These are phyloP conservation scores for Bradypodion pumilum DNA, from an alignment of 2,797 vertebrate genomes.

Conservation along the genomic window DNA sequence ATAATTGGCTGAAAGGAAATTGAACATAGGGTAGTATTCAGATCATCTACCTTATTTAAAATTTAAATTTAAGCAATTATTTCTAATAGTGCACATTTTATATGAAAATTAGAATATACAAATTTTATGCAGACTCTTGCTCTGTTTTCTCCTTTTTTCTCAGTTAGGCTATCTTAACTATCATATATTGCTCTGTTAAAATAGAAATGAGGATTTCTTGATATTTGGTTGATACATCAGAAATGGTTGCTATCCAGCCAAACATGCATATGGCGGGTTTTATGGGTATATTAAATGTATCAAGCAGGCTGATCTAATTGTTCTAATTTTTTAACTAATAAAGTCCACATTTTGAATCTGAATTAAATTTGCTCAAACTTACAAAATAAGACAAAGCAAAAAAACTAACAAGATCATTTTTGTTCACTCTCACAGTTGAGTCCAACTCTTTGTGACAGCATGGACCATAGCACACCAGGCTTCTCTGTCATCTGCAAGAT, in stretches of 20 bases:
- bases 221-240: background rate
- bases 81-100: background rate
- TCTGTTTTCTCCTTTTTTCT: background rate
- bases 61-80: no score
- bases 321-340: background rate
- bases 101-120: background rate
- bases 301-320: background rate
- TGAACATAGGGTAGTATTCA: no score
- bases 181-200: background rate
- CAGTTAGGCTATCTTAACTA: background rate
- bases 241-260: background rate
- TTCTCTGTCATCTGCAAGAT: no score
- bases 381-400: no score
- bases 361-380: background rate
- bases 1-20: no score
- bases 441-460: no score
- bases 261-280: background rate
- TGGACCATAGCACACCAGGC: no score
- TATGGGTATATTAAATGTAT: no score
- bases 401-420: no score
- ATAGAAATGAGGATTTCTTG: background rate
- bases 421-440: no score
- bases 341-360: background rate
- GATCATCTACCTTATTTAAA: no score
- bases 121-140: background rate